These are phyloP conservation scores for Eremobia ochroleuca DNA, from an alignment of 2,888 invertebrate genomes.

Conservation along the genomic window DNA sequence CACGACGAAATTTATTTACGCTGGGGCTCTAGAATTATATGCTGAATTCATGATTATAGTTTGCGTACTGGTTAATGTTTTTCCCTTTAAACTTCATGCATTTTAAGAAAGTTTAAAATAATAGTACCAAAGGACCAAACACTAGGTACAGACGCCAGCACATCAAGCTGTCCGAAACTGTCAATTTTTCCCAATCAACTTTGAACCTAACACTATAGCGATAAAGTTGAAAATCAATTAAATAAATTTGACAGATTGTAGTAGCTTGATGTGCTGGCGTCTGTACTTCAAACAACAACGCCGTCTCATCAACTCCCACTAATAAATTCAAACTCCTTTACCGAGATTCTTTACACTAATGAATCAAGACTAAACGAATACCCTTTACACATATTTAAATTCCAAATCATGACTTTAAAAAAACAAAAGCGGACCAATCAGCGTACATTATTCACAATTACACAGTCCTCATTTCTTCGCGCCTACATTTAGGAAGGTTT, in stretches of 20 bases:
- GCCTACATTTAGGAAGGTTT: conserved; percentile 59
- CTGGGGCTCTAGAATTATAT: background rate
- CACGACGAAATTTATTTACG: background rate
- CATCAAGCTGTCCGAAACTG: no score
- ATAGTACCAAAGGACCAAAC: conserved; percentile 5
- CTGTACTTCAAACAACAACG: no score
- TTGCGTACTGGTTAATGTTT: no score
- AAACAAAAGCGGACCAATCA: conserved; percentile 65
- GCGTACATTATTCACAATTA: conserved; percentile 66
- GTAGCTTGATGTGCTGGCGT: no score
- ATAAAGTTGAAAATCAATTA: no score
- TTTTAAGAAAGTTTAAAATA: background rate
- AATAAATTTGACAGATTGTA: no score
- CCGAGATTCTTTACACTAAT: conserved; percentile 10
- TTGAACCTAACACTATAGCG: no score
- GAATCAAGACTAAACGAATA: conserved; percentile 46
- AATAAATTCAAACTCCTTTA: background rate
- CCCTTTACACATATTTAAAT: conserved; percentile 41
- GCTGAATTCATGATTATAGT: no score
- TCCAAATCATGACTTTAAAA: conserved; percentile 37
- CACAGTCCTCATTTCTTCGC: conserved; percentile 56
- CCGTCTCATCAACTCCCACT: background rate
- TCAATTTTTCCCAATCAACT: no score
- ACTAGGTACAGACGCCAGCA: no score
- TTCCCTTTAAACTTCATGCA: background rate